These are phyloP conservation scores for Clinocottus analis DNA, from an alignment of 2,113 vertebrate genomes.

Conservation along the genomic window DNA sequence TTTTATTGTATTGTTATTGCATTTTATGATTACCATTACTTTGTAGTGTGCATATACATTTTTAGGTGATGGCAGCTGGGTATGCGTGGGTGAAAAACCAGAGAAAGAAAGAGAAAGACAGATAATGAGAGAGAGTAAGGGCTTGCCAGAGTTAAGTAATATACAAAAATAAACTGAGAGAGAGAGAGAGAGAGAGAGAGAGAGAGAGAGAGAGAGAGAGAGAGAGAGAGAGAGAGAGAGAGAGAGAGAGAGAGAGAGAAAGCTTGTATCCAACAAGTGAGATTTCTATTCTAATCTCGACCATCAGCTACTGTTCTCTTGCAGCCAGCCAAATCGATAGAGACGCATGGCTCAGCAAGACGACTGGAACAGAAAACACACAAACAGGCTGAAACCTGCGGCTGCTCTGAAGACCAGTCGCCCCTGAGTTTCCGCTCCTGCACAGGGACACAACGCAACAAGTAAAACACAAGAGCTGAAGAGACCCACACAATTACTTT, in stretches of 20 bases:
- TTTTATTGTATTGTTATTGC: neutral
- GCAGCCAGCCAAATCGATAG: constrained; percentile 66
- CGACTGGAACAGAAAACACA: constrained; percentile 54
- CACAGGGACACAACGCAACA: constrained; percentile 42
- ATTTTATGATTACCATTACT: neutral
- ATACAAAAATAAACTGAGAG: constrained; percentile 7
- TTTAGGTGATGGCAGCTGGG: neutral
- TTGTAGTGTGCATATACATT: neutral
- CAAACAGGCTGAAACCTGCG: constrained; percentile 49
- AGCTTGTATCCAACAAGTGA: constrained; percentile 51
- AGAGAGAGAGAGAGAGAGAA: neutral
- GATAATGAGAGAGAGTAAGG: constrained; percentile 11
- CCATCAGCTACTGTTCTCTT: constrained; percentile 62
- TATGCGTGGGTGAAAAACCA: constrained; percentile 12
- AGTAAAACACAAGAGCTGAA: constrained; percentile 34
- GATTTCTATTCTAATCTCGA: constrained; percentile 68
- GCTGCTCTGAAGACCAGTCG: constrained; percentile 44
- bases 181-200: neutral
- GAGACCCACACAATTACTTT: constrained; percentile 6
- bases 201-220: neutral
- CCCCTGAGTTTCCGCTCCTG: constrained; percentile 35
- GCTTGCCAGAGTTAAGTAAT: constrained; percentile 21
- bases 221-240: neutral
- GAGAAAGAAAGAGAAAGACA: constrained; percentile 6
- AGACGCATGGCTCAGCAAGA: constrained; percentile 52